A percentile compares a stretch with the other conserved stretches of the same genome.
phyloP scores from a whole-genome alignment of 2,888 invertebrate genomes.

The Acanthosepion lycidas region DNA sequence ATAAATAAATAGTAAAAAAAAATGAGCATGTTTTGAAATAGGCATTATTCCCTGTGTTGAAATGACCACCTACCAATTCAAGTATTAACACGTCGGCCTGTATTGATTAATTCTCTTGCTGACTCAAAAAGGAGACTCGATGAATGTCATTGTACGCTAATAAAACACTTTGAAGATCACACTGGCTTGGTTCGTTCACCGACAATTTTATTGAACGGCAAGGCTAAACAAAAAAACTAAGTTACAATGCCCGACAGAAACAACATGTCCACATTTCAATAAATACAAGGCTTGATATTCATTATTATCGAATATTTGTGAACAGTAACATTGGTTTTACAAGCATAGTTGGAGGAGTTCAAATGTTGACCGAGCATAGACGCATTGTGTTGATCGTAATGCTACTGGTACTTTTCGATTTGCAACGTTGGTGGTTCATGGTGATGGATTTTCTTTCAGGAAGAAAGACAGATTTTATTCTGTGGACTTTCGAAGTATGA shows the following conservation, averaged over 20 bases:
- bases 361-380: background rate
- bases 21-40: background rate
- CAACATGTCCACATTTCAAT: background rate
- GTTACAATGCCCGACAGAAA: background rate
- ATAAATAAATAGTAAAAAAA: background rate
- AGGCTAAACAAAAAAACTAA: background rate
- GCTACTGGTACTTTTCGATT: background rate
- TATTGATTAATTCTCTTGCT: background rate
- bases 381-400: background rate
- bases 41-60: background rate
- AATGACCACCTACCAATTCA: background rate
- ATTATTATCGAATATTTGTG: background rate
- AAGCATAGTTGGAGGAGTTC: background rate
- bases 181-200: background rate
- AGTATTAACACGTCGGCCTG: background rate
- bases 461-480: too few relatives aligned
- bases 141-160: background rate
- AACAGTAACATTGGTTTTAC: background rate
- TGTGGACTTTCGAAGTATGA: too few relatives aligned
- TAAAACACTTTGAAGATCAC: background rate
- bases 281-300: background rate
- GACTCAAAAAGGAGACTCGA: background rate
- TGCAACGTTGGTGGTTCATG: too few relatives aligned
- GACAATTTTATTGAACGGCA: background rate
- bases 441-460: too few relatives aligned